These are phyloP conservation scores for Orcinus orca DNA, from an alignment of 2,113 vertebrate genomes.

Conservation along the genomic window DNA sequence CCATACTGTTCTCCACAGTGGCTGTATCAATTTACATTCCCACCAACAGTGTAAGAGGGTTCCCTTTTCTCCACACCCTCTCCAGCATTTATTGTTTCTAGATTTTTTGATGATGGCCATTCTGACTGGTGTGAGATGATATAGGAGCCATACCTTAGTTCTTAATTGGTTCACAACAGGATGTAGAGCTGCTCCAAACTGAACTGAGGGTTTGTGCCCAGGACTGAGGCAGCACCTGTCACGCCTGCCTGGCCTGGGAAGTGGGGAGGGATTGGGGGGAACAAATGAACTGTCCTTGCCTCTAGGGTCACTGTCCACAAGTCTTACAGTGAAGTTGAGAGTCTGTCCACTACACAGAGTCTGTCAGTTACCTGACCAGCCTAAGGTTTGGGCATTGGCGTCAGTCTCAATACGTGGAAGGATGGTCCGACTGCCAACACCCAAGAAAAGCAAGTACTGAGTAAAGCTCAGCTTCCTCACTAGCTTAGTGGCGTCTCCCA, in stretches of 20 bases:
- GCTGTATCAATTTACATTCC: no score
- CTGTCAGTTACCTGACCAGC: background rate
- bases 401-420: background rate
- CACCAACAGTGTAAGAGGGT: no score
- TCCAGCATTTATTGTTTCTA: no score
- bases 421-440: background rate
- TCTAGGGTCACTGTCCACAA: background rate
- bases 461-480: background rate
- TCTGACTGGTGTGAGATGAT: no score
- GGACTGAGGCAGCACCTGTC: background rate
- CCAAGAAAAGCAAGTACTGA: background rate
- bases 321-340: background rate
- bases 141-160: background rate
- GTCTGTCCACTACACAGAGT: background rate
- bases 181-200: background rate
- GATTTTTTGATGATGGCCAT: no score
- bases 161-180: background rate
- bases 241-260: background rate
- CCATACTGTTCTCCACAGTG: no score
- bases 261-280: fast-evolving
- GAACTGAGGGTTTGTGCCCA: background rate
- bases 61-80: no score
- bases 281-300: background rate
- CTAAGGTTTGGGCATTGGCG: background rate
- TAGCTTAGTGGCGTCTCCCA: background rate